A percentile compares a stretch with the other conserved stretches of the same genome.
Conservation (phyloP, 1,140 invertebrate genomes). For the Monochamus saltuarius region DNA sequence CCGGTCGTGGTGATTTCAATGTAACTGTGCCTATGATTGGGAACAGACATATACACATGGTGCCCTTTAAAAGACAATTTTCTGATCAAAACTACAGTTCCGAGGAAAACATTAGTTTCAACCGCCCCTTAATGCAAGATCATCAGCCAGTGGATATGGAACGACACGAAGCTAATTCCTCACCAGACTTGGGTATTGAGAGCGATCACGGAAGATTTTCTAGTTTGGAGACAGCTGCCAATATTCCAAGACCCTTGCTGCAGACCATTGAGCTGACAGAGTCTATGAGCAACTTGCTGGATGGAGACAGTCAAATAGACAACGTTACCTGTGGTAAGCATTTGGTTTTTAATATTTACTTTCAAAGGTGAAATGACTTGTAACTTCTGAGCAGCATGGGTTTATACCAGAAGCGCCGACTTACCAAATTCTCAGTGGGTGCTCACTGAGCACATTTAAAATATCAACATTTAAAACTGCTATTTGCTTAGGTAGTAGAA, state of each 20-base stretch:
- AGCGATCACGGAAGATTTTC: constrained; percentile 63
- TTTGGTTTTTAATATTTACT: too few species aligned
- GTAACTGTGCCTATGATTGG: constrained; percentile 23
- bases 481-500: too few species aligned
- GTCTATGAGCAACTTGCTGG: constrained; percentile 59
- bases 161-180: constrained; percentile 56
- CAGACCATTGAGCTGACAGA: constrained; percentile 57
- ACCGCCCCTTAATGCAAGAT: constrained; percentile 4
- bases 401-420: too few species aligned
- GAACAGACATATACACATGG: constrained; percentile 39
- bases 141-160: constrained; percentile 32
- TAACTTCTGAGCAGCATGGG: too few species aligned
- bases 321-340: constrained; percentile 29
- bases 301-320: constrained; percentile 46
- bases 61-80: constrained; percentile 30
- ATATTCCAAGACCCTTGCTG: constrained; percentile 52
- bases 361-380: too few species aligned
- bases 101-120: constrained; percentile 20
- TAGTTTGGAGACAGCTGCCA: constrained; percentile 57
- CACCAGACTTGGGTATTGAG: constrained; percentile 72
- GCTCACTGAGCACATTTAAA: too few species aligned
- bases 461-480: too few species aligned
- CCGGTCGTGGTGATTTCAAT: constrained; percentile 24
- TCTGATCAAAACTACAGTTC: constrained; percentile 42
- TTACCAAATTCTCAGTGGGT: too few species aligned